Conservation (phyloP, 1,140 invertebrate species). For the Brachionus calyciflorus region DNA sequence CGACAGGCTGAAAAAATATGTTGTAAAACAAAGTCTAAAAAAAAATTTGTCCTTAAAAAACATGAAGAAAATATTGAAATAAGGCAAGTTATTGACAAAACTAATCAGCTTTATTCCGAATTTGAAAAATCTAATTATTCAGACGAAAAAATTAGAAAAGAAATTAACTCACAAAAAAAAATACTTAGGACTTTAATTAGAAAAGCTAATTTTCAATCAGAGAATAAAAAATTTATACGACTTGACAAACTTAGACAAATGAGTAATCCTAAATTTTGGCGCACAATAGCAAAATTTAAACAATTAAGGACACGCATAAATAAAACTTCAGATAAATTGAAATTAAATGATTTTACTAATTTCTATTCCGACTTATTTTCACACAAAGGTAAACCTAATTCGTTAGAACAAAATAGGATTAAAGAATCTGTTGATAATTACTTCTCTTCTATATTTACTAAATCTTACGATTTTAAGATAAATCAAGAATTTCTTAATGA, state of each 20-base stretch:
- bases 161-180: background rate
- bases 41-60: background rate
- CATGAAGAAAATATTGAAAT: background rate
- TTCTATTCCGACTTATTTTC: background rate
- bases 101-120: background rate
- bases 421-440: background rate
- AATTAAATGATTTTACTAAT: background rate
- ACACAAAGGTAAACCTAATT: background rate
- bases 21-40: background rate
- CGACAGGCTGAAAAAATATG: background rate
- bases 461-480: background rate
- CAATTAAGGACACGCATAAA: background rate
- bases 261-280: background rate
- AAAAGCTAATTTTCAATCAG: too few species aligned
- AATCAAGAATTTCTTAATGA: background rate
- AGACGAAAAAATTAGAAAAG: background rate
- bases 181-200: too few species aligned
- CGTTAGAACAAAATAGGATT: background rate
- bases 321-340: background rate
- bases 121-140: conserved; percentile 3
- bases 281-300: background rate
- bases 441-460: background rate
- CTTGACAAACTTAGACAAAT: too few species aligned
- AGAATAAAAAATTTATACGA: too few species aligned
- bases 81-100: background rate